phyloP scores from a whole-genome alignment of 2,888 invertebrate genomes.

The Himalopsyche japonica region DNA sequence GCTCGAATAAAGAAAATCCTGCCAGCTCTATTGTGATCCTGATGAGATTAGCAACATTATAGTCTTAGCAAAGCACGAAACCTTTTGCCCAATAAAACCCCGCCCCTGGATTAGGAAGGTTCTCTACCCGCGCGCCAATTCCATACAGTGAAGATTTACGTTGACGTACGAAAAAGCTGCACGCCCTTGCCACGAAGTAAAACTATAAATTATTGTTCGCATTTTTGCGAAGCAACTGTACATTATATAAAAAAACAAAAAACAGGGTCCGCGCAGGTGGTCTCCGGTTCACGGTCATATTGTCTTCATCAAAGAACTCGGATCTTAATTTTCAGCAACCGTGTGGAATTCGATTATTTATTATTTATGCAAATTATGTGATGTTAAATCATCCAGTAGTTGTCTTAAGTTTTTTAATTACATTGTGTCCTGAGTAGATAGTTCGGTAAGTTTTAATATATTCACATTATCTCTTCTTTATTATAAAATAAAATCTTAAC shows the following conservation, averaged over 20 bases:
- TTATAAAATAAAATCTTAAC: too few species aligned
- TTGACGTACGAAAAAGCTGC: background rate
- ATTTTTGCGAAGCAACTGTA: background rate
- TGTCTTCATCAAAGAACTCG: too few species aligned
- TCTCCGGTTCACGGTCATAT: background rate
- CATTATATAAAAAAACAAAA: background rate
- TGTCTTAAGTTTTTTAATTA: too few species aligned
- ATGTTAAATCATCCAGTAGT: too few species aligned
- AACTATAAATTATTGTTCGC: background rate
- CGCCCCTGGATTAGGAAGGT: background rate
- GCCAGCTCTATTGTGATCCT: conserved; percentile 21
- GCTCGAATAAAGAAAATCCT: conserved; percentile 13
- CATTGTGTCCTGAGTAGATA: too few species aligned
- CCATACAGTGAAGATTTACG: background rate
- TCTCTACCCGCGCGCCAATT: background rate
- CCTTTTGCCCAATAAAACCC: conserved; percentile 3
- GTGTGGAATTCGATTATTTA: too few species aligned
- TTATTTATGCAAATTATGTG: too few species aligned
- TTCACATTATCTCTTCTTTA: too few species aligned
- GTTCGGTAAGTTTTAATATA: too few species aligned
- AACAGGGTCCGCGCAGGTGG: background rate
- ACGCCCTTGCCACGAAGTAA: background rate
- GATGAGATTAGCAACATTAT: conserved; percentile 32
- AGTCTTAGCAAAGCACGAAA: background rate
- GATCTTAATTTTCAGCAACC: too few species aligned